Conservation (phyloP, 2,888 invertebrate species). For the Tinea semifulvella region DNA sequence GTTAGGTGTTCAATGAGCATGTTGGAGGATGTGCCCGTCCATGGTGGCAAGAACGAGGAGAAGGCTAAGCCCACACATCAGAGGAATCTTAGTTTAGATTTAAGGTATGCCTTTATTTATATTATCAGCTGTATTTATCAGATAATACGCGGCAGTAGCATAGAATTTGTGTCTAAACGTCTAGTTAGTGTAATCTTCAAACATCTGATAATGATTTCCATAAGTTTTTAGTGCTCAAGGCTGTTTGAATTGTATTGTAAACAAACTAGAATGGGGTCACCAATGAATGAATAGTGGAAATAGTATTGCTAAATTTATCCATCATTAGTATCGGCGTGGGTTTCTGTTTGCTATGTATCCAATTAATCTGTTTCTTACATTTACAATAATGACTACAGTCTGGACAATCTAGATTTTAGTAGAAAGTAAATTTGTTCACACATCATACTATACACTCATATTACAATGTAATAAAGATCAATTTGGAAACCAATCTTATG, state of each 20-base stretch:
- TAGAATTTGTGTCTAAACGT: no score
- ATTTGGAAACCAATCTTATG: no score
- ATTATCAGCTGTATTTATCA: constrained; percentile 4
- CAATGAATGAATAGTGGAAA: background rate
- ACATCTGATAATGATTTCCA: no score
- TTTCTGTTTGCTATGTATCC: no score
- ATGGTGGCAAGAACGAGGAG: constrained; percentile 51
- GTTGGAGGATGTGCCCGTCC: constrained; percentile 65
- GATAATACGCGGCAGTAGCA: background rate
- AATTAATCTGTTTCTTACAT: no score
- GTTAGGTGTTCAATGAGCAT: constrained; percentile 43
- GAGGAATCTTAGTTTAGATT: constrained; percentile 89
- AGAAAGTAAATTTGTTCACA: no score
- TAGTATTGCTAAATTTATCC: constrained; percentile 5
- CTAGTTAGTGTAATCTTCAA: background rate
- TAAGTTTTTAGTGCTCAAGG: background rate
- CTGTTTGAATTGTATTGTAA: background rate
- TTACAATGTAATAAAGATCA: no score
- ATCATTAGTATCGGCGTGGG: no score
- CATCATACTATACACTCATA: no score
- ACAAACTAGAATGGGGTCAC: constrained; percentile 4
- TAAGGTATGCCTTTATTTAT: constrained; percentile 68
- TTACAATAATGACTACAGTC: no score
- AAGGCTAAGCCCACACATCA: constrained; percentile 71
- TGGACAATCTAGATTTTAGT: no score